Conservation (phyloP, 2,797 vertebrate species). For the Macrochelys suwanniensis region DNA sequence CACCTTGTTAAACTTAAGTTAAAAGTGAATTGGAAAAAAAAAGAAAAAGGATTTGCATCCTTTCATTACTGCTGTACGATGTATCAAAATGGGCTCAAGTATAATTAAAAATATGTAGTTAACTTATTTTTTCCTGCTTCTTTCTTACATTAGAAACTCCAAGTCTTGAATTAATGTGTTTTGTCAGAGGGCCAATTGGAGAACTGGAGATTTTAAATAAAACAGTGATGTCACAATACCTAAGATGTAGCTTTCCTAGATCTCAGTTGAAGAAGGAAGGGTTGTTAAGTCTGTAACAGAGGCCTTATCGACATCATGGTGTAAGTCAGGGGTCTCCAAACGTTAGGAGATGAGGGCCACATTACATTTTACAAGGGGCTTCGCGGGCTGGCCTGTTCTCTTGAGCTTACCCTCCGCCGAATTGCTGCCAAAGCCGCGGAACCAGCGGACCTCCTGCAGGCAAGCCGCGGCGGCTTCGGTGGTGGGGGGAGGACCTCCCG, state of each 20-base stretch:
- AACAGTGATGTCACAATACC: neutral
- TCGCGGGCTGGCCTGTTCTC: no score
- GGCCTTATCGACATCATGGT: neutral
- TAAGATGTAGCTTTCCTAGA: neutral
- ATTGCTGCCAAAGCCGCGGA: no score
- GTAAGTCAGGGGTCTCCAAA: no score
- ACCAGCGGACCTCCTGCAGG: no score
- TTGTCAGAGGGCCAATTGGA: neutral
- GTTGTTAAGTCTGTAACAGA: accelerated
- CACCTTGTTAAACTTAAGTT: neutral
- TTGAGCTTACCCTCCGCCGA: no score
- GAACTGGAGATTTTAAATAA: neutral
- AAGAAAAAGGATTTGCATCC: neutral
- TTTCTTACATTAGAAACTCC: neutral
- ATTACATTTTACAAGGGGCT: no score
- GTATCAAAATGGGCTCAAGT: neutral
- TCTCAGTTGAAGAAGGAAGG: neutral
- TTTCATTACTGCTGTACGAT: neutral
- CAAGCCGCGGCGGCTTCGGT: no score
- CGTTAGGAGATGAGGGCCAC: no score
- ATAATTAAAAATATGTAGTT: neutral
- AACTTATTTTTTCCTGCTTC: neutral
- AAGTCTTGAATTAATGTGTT: neutral
- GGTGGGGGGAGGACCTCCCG: no score
- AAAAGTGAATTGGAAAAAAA: neutral